Base-by-base conservation (phyloP, 2,888 invertebrate species). In the Monopis laevigella region DNA sequence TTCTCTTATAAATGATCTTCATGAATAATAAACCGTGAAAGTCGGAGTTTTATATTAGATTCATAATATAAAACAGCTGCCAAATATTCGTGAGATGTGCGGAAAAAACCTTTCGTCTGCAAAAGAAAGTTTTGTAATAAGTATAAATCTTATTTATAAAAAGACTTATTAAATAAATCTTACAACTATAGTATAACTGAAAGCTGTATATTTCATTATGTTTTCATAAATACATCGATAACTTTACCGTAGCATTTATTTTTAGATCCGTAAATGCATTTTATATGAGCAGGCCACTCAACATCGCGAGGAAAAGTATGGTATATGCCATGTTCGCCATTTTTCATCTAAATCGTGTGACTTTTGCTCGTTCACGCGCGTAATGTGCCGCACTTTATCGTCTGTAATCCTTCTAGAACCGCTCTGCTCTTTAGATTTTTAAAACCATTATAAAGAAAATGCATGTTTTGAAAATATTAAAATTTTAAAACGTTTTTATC, bases 291-390 rank as follows among this genome's bases (percentile, higher is more conserved):
- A 11, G 21, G 11, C 19, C 19, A 36, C 39, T 13, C 28, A 11
- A 26, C 13, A 11, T 11, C 28, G 12, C 13, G 29, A 2, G 29
- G 16, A 13, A 28, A 40, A 40, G 40, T 40, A 19, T 28, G 29
- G 49, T 52, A 54, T 59, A 56, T 56, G 52, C 56, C 59, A 62
- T 63, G 61, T 56, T 57, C 58, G 53, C 58, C 61, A 67, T 69
- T 59, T 64, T 57, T 68, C 70, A 67, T 65, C 58, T 65, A 62
- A 67, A 67, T 66, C 55, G 65, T 55, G 61, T 54, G 67, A 65
- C 62, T 65, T 65, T 56, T 57, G 54, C 55, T 55, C 60, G 56
- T 56, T 61, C 55, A 54, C 54, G 54, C 57, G 59, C 58, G 59
- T 66, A 68, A 68, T 65, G 67, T 61, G 50, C 53, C 62, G 52